Conservation (phyloP, 1,140 invertebrate species). For the Steinernema khuongi region DNA sequence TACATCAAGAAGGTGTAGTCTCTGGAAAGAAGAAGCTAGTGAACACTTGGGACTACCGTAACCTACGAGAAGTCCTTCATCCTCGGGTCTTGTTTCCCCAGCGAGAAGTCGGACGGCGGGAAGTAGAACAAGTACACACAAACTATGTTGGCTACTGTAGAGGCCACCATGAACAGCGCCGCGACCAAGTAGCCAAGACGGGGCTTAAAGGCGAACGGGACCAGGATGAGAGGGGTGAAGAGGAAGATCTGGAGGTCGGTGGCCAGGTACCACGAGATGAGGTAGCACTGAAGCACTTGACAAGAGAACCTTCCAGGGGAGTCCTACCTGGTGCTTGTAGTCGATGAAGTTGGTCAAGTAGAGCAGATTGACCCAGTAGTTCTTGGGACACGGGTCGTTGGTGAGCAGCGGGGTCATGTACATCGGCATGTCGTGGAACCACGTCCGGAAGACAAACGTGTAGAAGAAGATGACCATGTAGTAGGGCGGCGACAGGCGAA, state of each 20-base stretch:
- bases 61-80: background rate
- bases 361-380: constrained; percentile 30
- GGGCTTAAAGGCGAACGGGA: constrained; percentile 33
- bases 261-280: constrained; percentile 37
- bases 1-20: constrained; percentile 9
- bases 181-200: background rate
- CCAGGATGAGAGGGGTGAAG: constrained; percentile 35
- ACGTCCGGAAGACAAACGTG: constrained; percentile 20
- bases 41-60: background rate
- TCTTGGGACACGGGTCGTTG: constrained; percentile 22
- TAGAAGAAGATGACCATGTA: constrained; percentile 28
- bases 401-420: background rate
- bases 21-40: background rate
- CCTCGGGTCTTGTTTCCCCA: background rate
- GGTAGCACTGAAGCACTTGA: constrained; percentile 31
- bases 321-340: constrained; percentile 14
- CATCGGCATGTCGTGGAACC: constrained; percentile 13
- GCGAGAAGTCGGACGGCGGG: background rate
- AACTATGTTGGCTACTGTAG: background rate
- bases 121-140: background rate
- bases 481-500: constrained; percentile 27
- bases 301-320: background rate
- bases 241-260: constrained; percentile 43
- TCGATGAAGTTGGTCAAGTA: constrained; percentile 26
- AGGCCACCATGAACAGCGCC: background rate